Evolutionary conservation across 2,888 invertebrate species (phyloP).

Genomic region (Pollenia angustigena): DNA sequence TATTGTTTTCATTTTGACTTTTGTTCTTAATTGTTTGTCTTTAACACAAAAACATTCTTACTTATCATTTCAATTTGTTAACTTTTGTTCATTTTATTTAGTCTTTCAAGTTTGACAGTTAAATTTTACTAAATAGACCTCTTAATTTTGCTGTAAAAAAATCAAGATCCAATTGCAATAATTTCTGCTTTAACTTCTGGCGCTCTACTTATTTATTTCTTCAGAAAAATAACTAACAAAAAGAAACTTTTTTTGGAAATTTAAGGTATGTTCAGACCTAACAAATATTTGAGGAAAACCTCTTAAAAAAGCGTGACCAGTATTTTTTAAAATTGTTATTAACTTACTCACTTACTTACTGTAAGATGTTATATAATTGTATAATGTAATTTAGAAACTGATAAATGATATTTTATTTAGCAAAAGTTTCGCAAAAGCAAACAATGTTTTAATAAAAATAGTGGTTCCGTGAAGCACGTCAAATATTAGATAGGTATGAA

Average conservation of each 20-base stretch:
- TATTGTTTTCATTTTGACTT: not conserved
- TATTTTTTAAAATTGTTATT: too few relatives aligned
- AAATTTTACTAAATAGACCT: not conserved
- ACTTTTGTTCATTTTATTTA: not conserved
- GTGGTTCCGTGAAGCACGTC: too few relatives aligned
- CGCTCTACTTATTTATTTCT: not conserved
- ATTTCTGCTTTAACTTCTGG: slow-evolving; percentile 19
- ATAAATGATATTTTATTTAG: too few relatives aligned
- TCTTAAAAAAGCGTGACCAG: too few relatives aligned
- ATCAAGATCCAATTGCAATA: slow-evolving; percentile 8
- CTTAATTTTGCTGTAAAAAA: slow-evolving; percentile 18
- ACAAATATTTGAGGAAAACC: not conserved
- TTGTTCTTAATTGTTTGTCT: not conserved
- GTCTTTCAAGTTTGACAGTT: slow-evolving; percentile 37
- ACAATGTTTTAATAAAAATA: too few relatives aligned
- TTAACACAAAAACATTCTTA: not conserved
- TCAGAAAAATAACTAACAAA: not conserved
- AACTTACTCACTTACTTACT: too few relatives aligned
- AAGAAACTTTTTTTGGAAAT: not conserved
- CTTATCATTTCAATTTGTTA: not conserved
- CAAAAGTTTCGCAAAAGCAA: too few relatives aligned
- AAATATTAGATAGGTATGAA: not conserved
- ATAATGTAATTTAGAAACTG: too few relatives aligned
- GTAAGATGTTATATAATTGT: too few relatives aligned
- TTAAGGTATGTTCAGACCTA: not conserved